These are phyloP conservation scores for Poecilobothrus nobilitatus DNA, from an alignment of 2,888 invertebrate genomes.

Conservation along the genomic window DNA sequence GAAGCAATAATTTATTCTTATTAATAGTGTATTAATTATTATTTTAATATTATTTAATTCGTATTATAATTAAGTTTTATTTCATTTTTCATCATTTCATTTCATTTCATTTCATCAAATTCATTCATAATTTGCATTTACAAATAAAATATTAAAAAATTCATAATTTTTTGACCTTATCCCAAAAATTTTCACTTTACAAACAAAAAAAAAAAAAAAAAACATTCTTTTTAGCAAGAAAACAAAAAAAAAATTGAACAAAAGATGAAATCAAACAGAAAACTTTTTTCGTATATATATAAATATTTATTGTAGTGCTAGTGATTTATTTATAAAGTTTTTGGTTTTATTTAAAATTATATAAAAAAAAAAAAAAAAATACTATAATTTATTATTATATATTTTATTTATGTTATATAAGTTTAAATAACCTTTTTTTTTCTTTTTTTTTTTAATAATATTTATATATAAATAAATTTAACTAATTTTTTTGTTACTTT, in stretches of 20 bases:
- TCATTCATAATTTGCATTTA: slow-evolving; percentile 3
- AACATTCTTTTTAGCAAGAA: slow-evolving; percentile 15
- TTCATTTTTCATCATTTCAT: slow-evolving; percentile 16
- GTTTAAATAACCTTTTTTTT: neutral
- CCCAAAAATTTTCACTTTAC: slow-evolving; percentile 10
- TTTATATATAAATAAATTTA: no score
- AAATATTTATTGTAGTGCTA: slow-evolving; percentile 28
- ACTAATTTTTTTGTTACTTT: no score
- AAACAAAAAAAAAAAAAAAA: slow-evolving; percentile 1
- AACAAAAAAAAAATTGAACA: slow-evolving; percentile 14
- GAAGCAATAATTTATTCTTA: no score
- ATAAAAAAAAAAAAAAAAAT: no score
- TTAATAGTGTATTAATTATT: no score
- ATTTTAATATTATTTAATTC: no score
- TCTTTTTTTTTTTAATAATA: neutral
- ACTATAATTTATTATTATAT: no score
- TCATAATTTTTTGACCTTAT: neutral
- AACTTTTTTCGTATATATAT: slow-evolving; percentile 18
- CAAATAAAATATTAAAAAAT: no score
- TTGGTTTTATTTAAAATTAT: neutral
- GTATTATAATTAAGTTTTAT: no score
- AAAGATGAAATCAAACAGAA: slow-evolving; percentile 13
- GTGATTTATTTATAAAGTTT: slow-evolving; percentile 23
- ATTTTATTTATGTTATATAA: no score
- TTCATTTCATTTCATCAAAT: slow-evolving; percentile 8